These are phyloP conservation scores for Neopipo cinnamomea DNA, from an alignment of 2,113 vertebrate genomes.

Conservation along the genomic window DNA sequence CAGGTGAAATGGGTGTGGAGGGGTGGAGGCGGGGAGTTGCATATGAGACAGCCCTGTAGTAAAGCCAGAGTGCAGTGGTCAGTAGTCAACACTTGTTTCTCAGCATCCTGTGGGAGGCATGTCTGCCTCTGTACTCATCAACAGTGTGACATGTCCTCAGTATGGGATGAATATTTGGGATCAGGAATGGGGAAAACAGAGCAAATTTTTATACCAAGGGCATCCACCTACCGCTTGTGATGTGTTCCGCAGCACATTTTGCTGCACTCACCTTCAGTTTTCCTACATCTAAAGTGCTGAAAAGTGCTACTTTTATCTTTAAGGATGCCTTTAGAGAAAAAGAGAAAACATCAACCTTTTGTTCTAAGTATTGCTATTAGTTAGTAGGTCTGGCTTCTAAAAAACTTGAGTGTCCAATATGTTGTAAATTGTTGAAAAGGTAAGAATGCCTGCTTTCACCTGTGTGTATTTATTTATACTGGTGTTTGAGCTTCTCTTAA, in stretches of 20 bases:
- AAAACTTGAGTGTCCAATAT: background rate
- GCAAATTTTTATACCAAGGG: background rate
- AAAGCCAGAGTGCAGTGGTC: background rate
- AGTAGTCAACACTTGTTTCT: background rate
- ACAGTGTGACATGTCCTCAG: background rate
- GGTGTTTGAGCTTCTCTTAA: background rate
- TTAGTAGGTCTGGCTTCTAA: background rate
- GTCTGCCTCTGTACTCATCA: fast-evolving
- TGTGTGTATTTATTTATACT: background rate
- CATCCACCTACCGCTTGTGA: background rate
- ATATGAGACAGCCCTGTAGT: background rate
- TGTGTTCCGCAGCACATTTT: background rate
- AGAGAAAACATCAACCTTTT: background rate
- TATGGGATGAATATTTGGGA: background rate
- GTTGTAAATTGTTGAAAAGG: background rate
- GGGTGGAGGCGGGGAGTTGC: background rate
- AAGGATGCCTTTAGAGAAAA: background rate
- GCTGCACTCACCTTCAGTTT: background rate
- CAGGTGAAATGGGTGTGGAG: background rate
- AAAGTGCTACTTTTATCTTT: background rate
- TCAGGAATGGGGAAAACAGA: background rate
- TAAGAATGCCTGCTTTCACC: background rate
- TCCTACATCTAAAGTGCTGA: background rate
- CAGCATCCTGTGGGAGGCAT: background rate
- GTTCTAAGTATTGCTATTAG: background rate